phyloP scores from a whole-genome alignment of 64 coral and sea anemone species.

The Hydrozoanthus tunicans region DNA sequence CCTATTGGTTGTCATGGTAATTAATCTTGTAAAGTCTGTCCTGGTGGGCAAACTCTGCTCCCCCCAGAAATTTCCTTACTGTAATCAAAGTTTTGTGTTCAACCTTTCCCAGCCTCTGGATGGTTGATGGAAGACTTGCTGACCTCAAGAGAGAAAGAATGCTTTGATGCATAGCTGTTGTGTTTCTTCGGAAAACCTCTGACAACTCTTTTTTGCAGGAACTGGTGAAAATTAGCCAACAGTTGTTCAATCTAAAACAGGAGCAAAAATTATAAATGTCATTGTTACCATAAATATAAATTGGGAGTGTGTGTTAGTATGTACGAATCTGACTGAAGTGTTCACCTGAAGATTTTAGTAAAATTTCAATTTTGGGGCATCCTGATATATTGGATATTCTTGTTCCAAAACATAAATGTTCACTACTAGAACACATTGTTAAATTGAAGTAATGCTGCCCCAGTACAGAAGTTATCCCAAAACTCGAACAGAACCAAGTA shows the following conservation, averaged over 20 bases:
- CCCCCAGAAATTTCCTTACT: neutral
- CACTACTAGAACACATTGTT: too few species aligned
- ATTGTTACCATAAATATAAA: neutral
- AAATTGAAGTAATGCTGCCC: too few species aligned
- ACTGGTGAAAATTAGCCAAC: constrained; percentile 20
- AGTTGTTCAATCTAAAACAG: constrained; percentile 29
- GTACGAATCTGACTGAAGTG: too few species aligned
- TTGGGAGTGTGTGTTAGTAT: too few species aligned
- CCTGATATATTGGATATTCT: too few species aligned
- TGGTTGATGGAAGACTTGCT: constrained; percentile 55
- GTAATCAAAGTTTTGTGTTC: neutral
- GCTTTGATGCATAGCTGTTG: neutral
- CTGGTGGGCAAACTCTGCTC: neutral
- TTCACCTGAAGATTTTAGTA: too few species aligned
- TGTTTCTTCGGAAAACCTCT: neutral
- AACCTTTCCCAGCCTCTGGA: constrained; percentile 68
- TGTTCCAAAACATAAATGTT: too few species aligned
- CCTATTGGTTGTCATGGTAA: too few species aligned
- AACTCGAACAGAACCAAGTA: too few species aligned
- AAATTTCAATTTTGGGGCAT: too few species aligned
- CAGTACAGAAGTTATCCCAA: too few species aligned
- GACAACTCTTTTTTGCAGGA: constrained; percentile 3
- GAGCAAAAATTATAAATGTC: neutral
- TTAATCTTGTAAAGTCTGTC: neutral
- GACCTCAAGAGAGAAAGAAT: constrained; percentile 40